phyloP scores from a whole-genome alignment of 2,888 invertebrate genomes.

The Chymomyza fuscimana region DNA sequence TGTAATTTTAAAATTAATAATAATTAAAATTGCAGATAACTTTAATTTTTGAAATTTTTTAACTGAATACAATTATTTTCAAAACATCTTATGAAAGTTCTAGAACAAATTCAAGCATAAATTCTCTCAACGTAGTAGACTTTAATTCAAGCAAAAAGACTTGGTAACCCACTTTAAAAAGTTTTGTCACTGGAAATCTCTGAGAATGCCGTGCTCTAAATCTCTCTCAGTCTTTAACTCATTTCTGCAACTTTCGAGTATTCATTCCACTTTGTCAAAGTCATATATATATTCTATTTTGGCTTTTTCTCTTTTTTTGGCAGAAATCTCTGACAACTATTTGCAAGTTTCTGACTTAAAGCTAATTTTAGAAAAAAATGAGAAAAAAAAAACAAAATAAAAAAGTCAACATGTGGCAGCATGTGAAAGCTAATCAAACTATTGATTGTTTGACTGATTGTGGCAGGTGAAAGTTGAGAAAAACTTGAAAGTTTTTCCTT shows the following conservation, averaged over 20 bases:
- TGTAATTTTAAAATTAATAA: no score
- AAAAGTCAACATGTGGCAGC: constrained; percentile 65
- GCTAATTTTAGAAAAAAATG: constrained; percentile 31
- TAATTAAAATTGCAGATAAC: no score
- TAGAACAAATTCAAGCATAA: no score
- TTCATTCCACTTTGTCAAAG: constrained; percentile 22
- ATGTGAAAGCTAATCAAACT: constrained; percentile 65
- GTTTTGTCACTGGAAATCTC: neutral
- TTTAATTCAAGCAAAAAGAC: no score
- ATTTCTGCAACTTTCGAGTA: neutral
- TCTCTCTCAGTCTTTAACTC: neutral
- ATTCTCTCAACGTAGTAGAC: no score
- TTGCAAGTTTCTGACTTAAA: constrained; percentile 42
- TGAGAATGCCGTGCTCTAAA: neutral
- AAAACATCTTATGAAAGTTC: no score
- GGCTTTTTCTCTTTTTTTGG: constrained; percentile 15
- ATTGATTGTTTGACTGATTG: constrained; percentile 72
- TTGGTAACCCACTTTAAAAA: neutral
- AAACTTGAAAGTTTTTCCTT: constrained; percentile 42
- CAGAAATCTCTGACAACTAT: constrained; percentile 5
- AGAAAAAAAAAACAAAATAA: neutral
- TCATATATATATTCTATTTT: constrained; percentile 32
- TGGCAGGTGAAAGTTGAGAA: constrained; percentile 65
- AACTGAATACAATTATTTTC: no score
- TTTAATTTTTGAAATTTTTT: no score